Evolutionary conservation across 2,888 invertebrate species (phyloP).

Genomic region (Poecilobothrus nobilitatus): DNA sequence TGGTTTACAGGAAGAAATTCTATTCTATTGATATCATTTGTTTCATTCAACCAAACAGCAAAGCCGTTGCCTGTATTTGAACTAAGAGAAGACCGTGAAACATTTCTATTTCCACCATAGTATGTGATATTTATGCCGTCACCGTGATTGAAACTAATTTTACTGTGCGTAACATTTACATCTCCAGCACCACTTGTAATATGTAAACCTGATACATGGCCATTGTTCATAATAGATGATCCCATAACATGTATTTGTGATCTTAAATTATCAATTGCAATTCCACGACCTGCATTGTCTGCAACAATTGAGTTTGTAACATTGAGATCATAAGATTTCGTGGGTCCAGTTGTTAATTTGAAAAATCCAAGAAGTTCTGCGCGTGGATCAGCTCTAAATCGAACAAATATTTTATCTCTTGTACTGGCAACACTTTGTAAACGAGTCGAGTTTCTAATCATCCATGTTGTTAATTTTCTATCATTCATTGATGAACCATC

Average conservation of each 20-base stretch:
- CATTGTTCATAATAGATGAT: constrained; percentile 75
- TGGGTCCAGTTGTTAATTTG: constrained; percentile 65
- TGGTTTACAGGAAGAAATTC: constrained; percentile 76
- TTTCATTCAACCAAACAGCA: constrained; percentile 84
- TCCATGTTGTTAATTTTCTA: constrained; percentile 60
- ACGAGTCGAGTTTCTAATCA: constrained; percentile 73
- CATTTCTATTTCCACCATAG: constrained; percentile 86
- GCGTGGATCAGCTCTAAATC: constrained; percentile 64
- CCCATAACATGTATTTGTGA: constrained; percentile 80
- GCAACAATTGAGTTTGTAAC: constrained; percentile 75
- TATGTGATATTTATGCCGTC: constrained; percentile 94
- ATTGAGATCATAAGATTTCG: constrained; percentile 77
- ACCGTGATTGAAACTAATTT: constrained; percentile 82
- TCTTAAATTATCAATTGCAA: constrained; percentile 83
- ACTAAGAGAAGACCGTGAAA: constrained; percentile 76
- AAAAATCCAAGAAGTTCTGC: constrained; percentile 69
- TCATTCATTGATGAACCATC: constrained; percentile 67
- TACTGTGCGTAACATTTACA: constrained; percentile 83
- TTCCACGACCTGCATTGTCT: constrained; percentile 90
- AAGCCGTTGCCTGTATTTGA: constrained; percentile 84
- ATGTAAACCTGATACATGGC: constrained; percentile 84
- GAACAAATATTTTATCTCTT: constrained; percentile 68
- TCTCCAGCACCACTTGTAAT: constrained; percentile 87
- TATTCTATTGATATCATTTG: constrained; percentile 50
- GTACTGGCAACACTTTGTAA: constrained; percentile 83